These are phyloP conservation scores for Elysia crispata DNA, from an alignment of 2,888 invertebrate species.

Conservation along the genomic window DNA sequence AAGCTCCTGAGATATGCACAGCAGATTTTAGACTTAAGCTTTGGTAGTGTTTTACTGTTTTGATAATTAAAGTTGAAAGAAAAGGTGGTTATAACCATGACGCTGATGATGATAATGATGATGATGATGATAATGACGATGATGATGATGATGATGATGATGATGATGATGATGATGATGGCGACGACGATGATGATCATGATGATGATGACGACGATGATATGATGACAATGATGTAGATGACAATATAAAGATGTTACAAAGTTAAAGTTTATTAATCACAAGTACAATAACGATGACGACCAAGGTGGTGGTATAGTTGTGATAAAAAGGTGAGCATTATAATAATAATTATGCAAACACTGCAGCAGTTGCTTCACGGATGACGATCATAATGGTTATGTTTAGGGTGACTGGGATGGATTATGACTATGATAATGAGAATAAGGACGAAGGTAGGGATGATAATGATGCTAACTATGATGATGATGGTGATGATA, in stretches of 20 bases:
- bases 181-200: not conserved
- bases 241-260: not conserved
- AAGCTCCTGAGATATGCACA: constrained; percentile 54
- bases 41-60: too few relatives aligned
- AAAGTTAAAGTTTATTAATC: too few relatives aligned
- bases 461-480: constrained; percentile 1
- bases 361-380: too few relatives aligned
- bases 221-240: not conserved
- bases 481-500: constrained; percentile 15
- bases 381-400: not conserved
- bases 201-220: constrained; percentile 33
- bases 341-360: too few relatives aligned
- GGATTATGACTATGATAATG: not conserved
- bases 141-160: constrained; percentile 20
- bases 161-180: constrained; percentile 10
- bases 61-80: not conserved
- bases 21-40: not conserved
- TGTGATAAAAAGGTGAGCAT: too few relatives aligned
- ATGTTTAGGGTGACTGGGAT: constrained; percentile 20
- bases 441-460: constrained; percentile 16
- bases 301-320: too few relatives aligned
- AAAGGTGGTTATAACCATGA: not conserved
- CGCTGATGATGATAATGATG: not conserved
- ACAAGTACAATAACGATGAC: too few relatives aligned
- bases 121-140: constrained; percentile 21